Evolutionary conservation across 2,113 vertebrate genomes (phyloP), one percentile per base, ranked within the genome.

Genomic region (Apus apus): DNA sequence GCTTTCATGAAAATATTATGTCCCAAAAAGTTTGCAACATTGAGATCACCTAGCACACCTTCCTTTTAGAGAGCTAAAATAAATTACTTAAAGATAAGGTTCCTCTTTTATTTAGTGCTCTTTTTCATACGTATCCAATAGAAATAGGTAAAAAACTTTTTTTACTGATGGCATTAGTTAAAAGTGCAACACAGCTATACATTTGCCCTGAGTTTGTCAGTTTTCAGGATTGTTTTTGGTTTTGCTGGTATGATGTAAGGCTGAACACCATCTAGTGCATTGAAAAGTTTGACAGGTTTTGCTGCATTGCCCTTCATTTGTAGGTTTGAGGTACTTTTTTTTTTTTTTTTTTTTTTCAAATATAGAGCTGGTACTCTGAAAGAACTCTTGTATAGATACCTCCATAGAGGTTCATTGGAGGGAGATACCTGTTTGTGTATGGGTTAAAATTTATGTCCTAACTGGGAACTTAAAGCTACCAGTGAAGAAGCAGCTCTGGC

Each of bases 1-100:
- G 98, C 98, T 87, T 99, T 98, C 46, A 38, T 84, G 72, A 98
- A 96, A 88, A 88, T 98, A 67, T 10, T 98, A 29, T 61, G 77
- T 74, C 43, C 73, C 46, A 66, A 70, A 77, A 97, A 56, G 79
- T 72, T 78, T 56, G 30, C 36, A 11, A 5, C 11, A 8, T 1
- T 45, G 51, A 81, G 5, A 36, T 96, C 97, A 57, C 2, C 16
- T 79, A 90, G 34, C 25, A 38, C 17, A 1, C n/a, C 56, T 36
- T 93, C 86, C 46, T 36, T 71, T 34, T 96, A 92, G 88, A 92
- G 88, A 71, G 36, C 50, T 85, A 54, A 90, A 88, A 67, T 34
- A 78, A 68, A 76, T 67, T 11, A 36, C 30, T 80, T 61, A 19
- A 5, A 45, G 6, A 43, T 50, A 58, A 74, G 6, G 2, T 65